Conservation (phyloP, 2,113 vertebrate genomes). For the Prietella phreatophila region DNA sequence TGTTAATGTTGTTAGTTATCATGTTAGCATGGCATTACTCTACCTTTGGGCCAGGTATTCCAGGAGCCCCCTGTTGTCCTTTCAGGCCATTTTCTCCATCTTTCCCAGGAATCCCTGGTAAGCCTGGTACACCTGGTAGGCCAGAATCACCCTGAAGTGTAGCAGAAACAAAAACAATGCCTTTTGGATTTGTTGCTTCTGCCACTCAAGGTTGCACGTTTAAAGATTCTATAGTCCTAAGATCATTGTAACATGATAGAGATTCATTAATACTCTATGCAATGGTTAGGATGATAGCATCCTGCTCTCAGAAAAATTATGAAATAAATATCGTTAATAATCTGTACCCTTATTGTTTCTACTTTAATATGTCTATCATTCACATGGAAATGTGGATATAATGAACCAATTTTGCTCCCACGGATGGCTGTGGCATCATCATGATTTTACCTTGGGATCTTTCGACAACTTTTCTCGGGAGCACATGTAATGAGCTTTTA, state of each 20-base stretch:
- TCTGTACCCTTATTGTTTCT: neutral
- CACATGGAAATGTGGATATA: neutral
- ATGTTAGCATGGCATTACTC: neutral
- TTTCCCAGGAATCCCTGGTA: conserved; percentile 69
- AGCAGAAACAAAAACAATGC: neutral
- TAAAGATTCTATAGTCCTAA: neutral
- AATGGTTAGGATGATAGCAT: neutral
- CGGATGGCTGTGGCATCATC: neutral
- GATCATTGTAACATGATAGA: too few relatives aligned
- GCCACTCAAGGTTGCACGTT: neutral
- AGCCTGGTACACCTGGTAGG: conserved; percentile 71
- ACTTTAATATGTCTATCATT: too few relatives aligned
- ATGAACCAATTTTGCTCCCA: neutral
- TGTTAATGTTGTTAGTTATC: neutral
- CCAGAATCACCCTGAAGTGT: conserved; percentile 75
- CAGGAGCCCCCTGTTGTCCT: conserved; percentile 72
- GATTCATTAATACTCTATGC: neutral
- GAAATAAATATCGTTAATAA: neutral
- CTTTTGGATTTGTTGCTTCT: neutral
- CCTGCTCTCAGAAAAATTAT: neutral
- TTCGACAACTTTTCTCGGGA: neutral
- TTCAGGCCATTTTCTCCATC: conserved; percentile 76
- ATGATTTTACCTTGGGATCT: neutral
- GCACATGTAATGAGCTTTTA: too few relatives aligned
- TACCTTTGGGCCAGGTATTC: conserved; percentile 76